A percentile compares a stretch with the other conserved stretches of the same genome.
Conservation (phyloP, 2,113 vertebrate species). For the Ptychochromis oligacanthus region DNA sequence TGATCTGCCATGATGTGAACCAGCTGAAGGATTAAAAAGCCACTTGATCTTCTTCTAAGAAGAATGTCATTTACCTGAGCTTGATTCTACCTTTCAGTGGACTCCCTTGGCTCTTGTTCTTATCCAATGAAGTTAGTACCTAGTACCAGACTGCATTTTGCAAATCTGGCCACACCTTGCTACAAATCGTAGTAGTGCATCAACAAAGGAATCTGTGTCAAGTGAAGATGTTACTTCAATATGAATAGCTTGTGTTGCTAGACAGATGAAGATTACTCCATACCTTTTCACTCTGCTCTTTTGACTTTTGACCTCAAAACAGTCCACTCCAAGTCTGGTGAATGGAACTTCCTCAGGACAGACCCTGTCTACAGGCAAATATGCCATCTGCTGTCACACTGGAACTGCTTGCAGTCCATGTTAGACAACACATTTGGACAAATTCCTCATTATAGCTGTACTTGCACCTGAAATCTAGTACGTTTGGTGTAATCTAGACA, state of each 20-base stretch:
- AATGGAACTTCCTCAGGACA: not conserved
- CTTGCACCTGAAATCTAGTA: not conserved
- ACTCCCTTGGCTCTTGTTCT: not conserved
- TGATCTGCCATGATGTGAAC: not conserved
- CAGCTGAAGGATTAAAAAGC: not conserved
- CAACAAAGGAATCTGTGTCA: too few species aligned
- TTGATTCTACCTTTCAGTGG: not conserved
- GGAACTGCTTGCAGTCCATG: not conserved
- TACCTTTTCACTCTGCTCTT: too few species aligned
- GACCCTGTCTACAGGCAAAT: not conserved
- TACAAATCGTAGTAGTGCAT: too few species aligned
- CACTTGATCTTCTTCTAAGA: not conserved
- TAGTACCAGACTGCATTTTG: not conserved
- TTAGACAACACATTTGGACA: not conserved
- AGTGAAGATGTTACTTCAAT: too few species aligned
- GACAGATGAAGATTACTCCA: too few species aligned
- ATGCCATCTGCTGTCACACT: not conserved
- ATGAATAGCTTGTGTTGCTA: too few species aligned
- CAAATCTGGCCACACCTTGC: too few species aligned
- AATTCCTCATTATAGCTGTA: not conserved
- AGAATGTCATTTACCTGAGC: not conserved
- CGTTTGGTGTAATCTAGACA: not conserved
- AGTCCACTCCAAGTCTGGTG: not conserved
- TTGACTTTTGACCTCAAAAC: not conserved
- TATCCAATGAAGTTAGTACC: not conserved